Evolutionary conservation across 2,797 vertebrate genomes (phyloP), one percentile per base, ranked within the genome.

Genomic region (Atherinosoma microstoma): DNA sequence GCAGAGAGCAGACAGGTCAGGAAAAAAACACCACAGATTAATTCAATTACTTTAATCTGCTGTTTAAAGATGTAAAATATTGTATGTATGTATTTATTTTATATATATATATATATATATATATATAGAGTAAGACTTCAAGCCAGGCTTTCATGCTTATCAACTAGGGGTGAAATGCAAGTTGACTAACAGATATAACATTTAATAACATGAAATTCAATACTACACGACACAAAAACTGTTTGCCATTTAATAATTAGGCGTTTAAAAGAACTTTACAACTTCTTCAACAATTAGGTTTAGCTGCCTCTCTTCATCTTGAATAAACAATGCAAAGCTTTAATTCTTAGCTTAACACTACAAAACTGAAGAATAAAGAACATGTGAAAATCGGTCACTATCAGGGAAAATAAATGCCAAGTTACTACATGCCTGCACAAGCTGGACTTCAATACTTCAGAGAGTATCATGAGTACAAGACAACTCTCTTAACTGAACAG

Each of bases 41-140:
- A 73, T 72, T 84, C 47, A 62, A 79, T 81, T 87, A 73, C 82
- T 85, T 86, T 85, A 83, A 85, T 66, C 57, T 47, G 60, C 54
- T 47, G 30, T 56, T 54, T 70, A 83, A 75, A 70, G n/a, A n/a
- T n/a, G n/a, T n/a, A n/a, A n/a, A n/a, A n/a, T n/a, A n/a, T n/a
- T 35, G 7, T 35, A 35, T 35, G 7, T 35, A 35, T 35, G 7
- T 35, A 35, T 35, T 4, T 35, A 35, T 35, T 35, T 4, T 38
- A 38, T 38, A 12, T 38, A 38, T 38, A 38, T 38, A 12, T 38
- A 38, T 38, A 38, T 12, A 38, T 38, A 38, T 38, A 38, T 11
- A 38, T 38, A 38, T 38, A 38, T 38, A 35, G 4, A 40, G 10
- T 2, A 87, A 74, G 59, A 42, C 38, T 64, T 36, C 16, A 11